Percentiles rank a stretch among this genome's conserved stretches.
Evolutionary conservation across 2,113 vertebrate genomes (phyloP).

Genomic region (Crotalus helleri): DNA sequence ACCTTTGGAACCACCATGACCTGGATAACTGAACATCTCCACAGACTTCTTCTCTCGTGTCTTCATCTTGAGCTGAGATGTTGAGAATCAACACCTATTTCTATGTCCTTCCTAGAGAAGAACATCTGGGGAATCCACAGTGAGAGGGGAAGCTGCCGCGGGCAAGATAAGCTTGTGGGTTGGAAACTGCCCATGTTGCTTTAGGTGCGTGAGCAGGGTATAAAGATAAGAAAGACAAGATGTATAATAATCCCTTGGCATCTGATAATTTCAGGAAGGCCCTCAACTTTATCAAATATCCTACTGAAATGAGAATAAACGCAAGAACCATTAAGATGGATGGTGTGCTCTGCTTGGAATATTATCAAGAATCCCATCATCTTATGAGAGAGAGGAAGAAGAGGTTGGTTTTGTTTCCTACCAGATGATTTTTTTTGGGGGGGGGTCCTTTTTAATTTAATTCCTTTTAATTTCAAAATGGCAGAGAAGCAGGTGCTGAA

Average conservation of each 20-base stretch:
- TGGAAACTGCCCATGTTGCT: background rate
- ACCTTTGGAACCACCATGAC: background rate
- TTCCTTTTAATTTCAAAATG: slow-evolving; percentile 19
- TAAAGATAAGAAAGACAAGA: background rate
- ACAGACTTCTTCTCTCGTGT: background rate
- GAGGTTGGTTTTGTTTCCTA: background rate
- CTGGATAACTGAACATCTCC: background rate
- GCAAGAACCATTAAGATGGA: no score
- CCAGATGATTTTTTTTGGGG: background rate
- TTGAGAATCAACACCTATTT: background rate
- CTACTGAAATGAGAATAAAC: background rate
- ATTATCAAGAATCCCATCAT: background rate
- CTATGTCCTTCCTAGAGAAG: background rate
- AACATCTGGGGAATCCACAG: background rate
- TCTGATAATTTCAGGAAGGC: background rate
- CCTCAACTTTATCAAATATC: background rate
- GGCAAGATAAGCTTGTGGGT: no score
- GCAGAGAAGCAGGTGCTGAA: background rate
- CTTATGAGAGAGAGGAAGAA: background rate
- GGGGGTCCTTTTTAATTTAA: background rate
- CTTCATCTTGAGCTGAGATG: background rate
- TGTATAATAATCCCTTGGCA: background rate
- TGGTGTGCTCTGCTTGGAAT: background rate
- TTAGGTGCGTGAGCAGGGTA: background rate
- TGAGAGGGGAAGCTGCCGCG: background rate